Conservation (phyloP, 2,888 invertebrate genomes). For the Himalopsyche tibetana region DNA sequence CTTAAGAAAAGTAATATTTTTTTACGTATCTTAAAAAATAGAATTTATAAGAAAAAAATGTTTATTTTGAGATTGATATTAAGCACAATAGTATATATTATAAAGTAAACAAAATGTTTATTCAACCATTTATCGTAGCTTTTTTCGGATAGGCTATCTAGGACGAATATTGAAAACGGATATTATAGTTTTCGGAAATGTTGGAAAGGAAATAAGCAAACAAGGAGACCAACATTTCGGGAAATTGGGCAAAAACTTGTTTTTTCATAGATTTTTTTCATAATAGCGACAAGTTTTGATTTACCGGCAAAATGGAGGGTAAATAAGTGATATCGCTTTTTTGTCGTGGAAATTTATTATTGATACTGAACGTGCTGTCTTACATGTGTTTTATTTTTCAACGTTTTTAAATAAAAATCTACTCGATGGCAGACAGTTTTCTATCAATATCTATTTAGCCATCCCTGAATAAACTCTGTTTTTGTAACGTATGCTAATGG, state of each 20-base stretch:
- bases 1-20: too few relatives aligned
- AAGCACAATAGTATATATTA: background rate
- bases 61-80: background rate
- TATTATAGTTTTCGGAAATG: conserved; percentile 54
- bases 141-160: conserved; percentile 1
- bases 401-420: background rate
- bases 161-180: conserved; percentile 56
- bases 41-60: background rate
- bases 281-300: conserved; percentile 43
- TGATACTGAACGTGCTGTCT: background rate
- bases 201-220: conserved; percentile 57
- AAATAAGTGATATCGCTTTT: conserved; percentile 38
- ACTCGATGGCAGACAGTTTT: too few relatives aligned
- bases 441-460: too few relatives aligned
- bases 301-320: conserved; percentile 33
- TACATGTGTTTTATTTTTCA: background rate
- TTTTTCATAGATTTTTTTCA: conserved; percentile 29
- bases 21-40: too few relatives aligned
- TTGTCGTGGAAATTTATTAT: conserved; percentile 14
- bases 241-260: conserved; percentile 20
- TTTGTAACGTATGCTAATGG: too few relatives aligned
- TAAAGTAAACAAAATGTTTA: conserved; percentile 9
- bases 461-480: too few relatives aligned
- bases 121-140: conserved; percentile 27
- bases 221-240: conserved; percentile 47